Evolutionary conservation across 1,140 invertebrate species (phyloP), one percentile per base, ranked within the genome.

Genomic region (Leucophenga varia): DNA sequence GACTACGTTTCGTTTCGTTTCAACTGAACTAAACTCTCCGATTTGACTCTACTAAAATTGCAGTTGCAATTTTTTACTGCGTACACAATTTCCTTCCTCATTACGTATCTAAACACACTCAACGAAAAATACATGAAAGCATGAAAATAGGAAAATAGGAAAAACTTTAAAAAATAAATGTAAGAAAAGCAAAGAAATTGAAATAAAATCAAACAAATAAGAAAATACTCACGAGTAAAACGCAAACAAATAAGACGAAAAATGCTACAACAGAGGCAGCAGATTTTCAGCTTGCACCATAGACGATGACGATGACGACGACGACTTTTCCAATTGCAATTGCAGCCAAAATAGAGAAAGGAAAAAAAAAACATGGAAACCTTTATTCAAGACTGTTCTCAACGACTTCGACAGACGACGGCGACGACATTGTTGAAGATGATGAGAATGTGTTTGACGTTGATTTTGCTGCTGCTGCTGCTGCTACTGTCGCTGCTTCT

Each of bases 61-160:
- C 54, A 54, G 51, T 54, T 43, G 42, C 54, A 53, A 41, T 54
- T 55, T 52, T 51, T 47, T 34, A 5, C n/a, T n/a, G 47, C 21
- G 35, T 16, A 48, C 46, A 56, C 54, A 53, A 56, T 49, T 56
- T 56, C 54, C 47, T 52, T 55, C 49, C 54, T 52, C 49, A 55
- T 55, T 55, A 55, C 45, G 50, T 40, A 31, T 34, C 49, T 53
- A 43, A 47, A 55, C 13, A 58, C 55, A 58, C n/a, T n/a, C 42
- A 48, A 47, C 35, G 37, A 37, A 20, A 46, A 35, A 21, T 35
- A 22, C 22, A 31, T 21, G 32, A 36, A 45, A 18, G 19, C 19
- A 21, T 17, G 38, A 37, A 44, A 39, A 52, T 40, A 46, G n/a
- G 5, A 25, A 25, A 10, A 25, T 6, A 25, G 5, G 22, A 25